Evolutionary conservation across 1,140 invertebrate species (phyloP).

Genomic region (Danaus melanippus): DNA sequence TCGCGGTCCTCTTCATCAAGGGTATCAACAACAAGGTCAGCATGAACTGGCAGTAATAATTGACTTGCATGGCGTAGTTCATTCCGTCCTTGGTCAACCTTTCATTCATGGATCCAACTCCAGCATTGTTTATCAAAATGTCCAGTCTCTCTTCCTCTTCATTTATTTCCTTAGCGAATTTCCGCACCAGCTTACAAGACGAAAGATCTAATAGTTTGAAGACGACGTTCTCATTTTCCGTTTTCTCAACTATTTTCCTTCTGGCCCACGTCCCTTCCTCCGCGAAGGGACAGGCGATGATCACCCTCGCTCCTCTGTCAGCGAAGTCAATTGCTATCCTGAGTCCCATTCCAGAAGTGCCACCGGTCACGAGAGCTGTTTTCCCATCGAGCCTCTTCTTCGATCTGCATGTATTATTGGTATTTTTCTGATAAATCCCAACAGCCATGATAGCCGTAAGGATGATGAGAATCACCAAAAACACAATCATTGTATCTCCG

Average conservation of each 20-base stretch:
- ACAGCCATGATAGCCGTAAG: conserved; percentile 25
- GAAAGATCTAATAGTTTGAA: conserved; percentile 45
- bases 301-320: conserved; percentile 78
- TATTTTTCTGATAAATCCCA: conserved; percentile 46
- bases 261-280: conserved; percentile 60
- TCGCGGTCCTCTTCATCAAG: conserved; percentile 61
- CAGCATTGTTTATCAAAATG: conserved; percentile 83
- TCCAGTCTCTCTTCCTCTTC: conserved; percentile 72
- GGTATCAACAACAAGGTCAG: conserved; percentile 78
- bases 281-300: conserved; percentile 79
- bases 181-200: conserved; percentile 36
- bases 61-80: conserved; percentile 77
- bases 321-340: conserved; percentile 80
- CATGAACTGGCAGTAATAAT: conserved; percentile 81
- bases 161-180: conserved; percentile 56
- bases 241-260: conserved; percentile 34
- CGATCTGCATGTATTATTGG: conserved; percentile 38
- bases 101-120: conserved; percentile 64
- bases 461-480: conserved; percentile 24
- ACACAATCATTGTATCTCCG: conserved; percentile 27
- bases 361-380: conserved; percentile 85
- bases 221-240: conserved; percentile 39
- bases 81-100: conserved; percentile 75
- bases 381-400: conserved; percentile 72
- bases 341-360: conserved; percentile 87